Base-by-base conservation (phyloP, 1,140 invertebrate species). In the Cecropterus lyciades region DNA sequence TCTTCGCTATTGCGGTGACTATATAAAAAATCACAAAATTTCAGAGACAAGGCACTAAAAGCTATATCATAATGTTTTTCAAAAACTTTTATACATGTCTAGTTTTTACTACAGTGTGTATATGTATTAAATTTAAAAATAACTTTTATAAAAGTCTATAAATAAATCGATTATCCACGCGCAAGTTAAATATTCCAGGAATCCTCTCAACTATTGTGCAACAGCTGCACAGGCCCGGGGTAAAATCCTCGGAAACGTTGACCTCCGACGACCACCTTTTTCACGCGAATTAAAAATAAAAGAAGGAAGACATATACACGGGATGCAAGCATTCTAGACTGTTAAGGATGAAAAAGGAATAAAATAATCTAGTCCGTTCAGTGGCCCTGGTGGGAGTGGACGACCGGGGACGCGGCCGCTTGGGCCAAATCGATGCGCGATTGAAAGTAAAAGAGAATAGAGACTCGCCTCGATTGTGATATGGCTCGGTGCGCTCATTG, bases 271-370 rank as follows among this genome's bases (percentile, higher is more conserved):
- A 82, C 76, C 78, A 82, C 80, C 83, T 89, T 85, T 88, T 87
- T 84, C 78, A 70, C 75, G 70, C 73, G 65, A 81, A 85, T 77
- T 87, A 89, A 89, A 91, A 89, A 89, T 88, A 89, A 89, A 91
- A 76, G 80, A 82, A 84, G 80, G 76, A 84, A 86, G 82, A 80
- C 74, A 73, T 79, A 71, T 77, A 78, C 79, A 75, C 64, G 67
- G 80, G 75, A 84, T 79, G 75, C 76, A 77, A 75, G 76, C 76
- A 80, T 80, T 84, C 87, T 86, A 87, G 87, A 81, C 76, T 73
- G 67, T 77, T 73, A 80, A 75, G 68, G 75, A 72, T 73, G 69
- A 81, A 87, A 85, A 89, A 82, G 67, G 67, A 79, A 84, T 82
- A 82, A 84, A 84, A 84, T 65, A 77, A 80, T 81, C 70, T 79